Base-by-base conservation (phyloP, 2,797 vertebrate species). In the Hozukius guyotensis region DNA sequence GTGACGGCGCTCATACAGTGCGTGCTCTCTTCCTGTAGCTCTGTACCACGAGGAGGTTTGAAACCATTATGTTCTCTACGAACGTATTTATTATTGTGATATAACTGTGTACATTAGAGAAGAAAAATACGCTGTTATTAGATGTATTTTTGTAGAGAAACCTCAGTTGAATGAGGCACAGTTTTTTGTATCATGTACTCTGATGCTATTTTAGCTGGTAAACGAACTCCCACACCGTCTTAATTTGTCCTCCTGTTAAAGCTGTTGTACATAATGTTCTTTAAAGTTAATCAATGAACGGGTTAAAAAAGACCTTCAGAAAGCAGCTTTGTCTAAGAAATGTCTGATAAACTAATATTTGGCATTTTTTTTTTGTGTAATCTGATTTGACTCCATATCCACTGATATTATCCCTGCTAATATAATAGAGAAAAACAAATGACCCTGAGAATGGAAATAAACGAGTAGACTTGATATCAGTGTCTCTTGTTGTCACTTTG, bases 111-210 rank as follows among this genome's bases (percentile, higher is more conserved):
- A 88, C 61, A 92, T 86, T 87, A 93, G 86, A 88, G 32, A 29
- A 46, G 20, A 64, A 52, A 46, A 73, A 66, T 14, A 88, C 69
- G 63, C 76, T 88, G 89, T 87, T 88, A 85, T 82, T 93, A 87
- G 87, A 91, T 88, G 92, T 94, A 93, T 94, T 94, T 94, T 94
- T 94, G 88, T 93, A 94, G 92, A 63, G 32, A 83, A 78, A 49
- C 90, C 92, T 92, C 90, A 91, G 84, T 90, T 92, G 85, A 92
- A 91, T 88, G 89, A 89, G 91, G 89, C 76, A 49, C 59, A 62
- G 85, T 66, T 92, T 92, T 91, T 93, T 92, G 66, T 91, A 91
- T 87, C 74, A 80, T 86, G 87, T 87, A 75, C 64, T 84, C 81
- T 68, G 73, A 87, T 70, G 80, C 81, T 89, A 85, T 84, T 90